phyloP scores from a whole-genome alignment of 1,140 invertebrate genomes.

The Caerostris darwini region DNA sequence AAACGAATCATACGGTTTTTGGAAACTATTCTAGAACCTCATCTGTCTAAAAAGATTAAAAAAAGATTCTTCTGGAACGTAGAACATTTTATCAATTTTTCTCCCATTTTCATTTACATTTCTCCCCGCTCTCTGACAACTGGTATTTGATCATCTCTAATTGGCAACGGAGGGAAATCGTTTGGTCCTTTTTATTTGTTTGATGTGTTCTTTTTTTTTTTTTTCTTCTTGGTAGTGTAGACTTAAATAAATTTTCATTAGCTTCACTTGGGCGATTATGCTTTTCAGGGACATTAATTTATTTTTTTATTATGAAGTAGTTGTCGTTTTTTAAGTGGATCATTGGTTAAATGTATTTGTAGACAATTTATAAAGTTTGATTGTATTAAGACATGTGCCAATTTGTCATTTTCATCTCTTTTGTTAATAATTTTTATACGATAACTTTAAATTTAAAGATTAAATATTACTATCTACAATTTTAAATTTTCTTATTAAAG shows the following conservation, averaged over 20 bases:
- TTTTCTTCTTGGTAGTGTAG: neutral
- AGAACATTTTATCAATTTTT: slow-evolving; percentile 46
- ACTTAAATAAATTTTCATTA: slow-evolving; percentile 61
- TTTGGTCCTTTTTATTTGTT: neutral
- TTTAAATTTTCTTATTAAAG: too few species aligned
- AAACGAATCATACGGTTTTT: slow-evolving; percentile 70
- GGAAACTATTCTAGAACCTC: slow-evolving; percentile 23
- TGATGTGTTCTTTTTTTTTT: neutral
- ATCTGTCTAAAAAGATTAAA: slow-evolving; percentile 60
- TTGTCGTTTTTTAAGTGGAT: neutral
- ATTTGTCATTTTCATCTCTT: neutral
- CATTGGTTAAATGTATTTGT: neutral
- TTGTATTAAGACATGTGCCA: neutral
- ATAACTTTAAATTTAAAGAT: neutral
- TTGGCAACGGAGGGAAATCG: slow-evolving; percentile 45
- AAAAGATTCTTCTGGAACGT: neutral
- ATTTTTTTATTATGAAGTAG: slow-evolving; percentile 3
- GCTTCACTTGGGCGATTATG: slow-evolving; percentile 6
- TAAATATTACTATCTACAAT: too few species aligned
- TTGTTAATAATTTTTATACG: neutral
- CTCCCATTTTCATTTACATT: slow-evolving; percentile 44
- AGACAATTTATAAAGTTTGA: neutral
- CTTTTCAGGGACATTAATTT: slow-evolving; percentile 52
- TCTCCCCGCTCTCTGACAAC: slow-evolving; percentile 41
- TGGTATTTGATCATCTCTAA: slow-evolving; percentile 71